A percentile compares a stretch with the other conserved stretches of the same genome.
These are phyloP conservation scores for Drosophila littoralis DNA, from an alignment of 1,140 invertebrate genomes.

Conservation along the genomic window DNA sequence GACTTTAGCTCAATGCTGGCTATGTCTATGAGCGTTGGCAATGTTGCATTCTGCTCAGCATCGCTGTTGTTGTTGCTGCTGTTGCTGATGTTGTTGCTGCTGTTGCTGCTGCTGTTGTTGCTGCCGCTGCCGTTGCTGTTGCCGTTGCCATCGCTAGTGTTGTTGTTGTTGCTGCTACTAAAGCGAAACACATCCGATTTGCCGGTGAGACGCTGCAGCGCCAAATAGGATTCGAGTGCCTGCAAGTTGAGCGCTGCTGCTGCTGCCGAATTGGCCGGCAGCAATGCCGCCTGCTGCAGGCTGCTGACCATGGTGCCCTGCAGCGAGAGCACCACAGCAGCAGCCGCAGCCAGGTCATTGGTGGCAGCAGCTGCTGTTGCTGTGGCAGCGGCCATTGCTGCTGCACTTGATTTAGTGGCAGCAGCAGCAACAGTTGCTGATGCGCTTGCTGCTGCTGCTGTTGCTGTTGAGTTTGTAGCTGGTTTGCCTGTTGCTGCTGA, in stretches of 20 bases:
- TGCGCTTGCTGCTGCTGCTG: slow-evolving; percentile 20
- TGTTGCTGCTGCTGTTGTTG: slow-evolving; percentile 37
- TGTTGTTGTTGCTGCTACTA: slow-evolving; percentile 31
- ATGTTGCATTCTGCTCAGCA: slow-evolving; percentile 32
- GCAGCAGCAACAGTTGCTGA: slow-evolving; percentile 28
- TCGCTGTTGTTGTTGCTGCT: slow-evolving; percentile 52
- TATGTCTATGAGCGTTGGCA: slow-evolving; percentile 65
- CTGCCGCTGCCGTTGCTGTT: slow-evolving; percentile 47
- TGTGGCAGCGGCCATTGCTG: slow-evolving; percentile 67
- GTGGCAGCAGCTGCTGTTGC: slow-evolving; percentile 68
- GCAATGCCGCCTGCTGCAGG: slow-evolving; percentile 89
- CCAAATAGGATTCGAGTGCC: slow-evolving; percentile 92
- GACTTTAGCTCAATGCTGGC: slow-evolving; percentile 84
- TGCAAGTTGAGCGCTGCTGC: slow-evolving; percentile 92
- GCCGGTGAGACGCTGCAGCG: slow-evolving; percentile 89
- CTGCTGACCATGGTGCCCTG: slow-evolving; percentile 91
- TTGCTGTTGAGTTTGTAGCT: slow-evolving; percentile 4
- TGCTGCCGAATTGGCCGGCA: slow-evolving; percentile 91
- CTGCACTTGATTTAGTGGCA: slow-evolving; percentile 53
- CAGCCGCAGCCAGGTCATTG: slow-evolving; percentile 84
- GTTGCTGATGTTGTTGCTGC: slow-evolving; percentile 26
- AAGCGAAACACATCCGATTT: slow-evolving; percentile 81
- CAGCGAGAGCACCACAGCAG: slow-evolving; percentile 88
- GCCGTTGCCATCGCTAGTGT: slow-evolving; percentile 54
- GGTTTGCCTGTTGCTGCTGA: slow-evolving; percentile 28